Evolutionary conservation across 2,797 vertebrate genomes (phyloP).

Genomic region (Notamacropus eugenii): DNA sequence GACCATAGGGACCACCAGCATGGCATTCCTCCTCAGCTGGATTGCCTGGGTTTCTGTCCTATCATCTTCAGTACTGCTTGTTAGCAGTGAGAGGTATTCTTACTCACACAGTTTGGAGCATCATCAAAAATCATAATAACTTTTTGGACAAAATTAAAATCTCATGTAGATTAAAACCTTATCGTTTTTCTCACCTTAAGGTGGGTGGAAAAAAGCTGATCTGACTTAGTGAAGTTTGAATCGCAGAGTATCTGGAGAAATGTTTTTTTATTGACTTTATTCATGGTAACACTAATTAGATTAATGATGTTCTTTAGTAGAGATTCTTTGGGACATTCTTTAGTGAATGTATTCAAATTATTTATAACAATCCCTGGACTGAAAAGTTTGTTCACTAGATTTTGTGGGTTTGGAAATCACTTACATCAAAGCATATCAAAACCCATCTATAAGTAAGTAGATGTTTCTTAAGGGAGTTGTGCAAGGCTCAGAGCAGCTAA

Average conservation of each 20-base stretch:
- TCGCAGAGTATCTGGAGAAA: slow-evolving; percentile 31
- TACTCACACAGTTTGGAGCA: slow-evolving; percentile 13
- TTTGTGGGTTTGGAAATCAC: background rate
- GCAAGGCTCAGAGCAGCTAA: background rate
- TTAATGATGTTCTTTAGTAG: background rate
- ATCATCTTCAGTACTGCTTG: background rate
- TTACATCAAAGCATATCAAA: background rate
- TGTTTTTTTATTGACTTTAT: background rate
- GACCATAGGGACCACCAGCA: background rate
- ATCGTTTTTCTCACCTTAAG: background rate
- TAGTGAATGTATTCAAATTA: background rate
- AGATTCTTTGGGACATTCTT: background rate
- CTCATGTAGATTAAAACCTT: background rate
- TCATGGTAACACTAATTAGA: background rate
- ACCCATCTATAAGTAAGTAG: background rate
- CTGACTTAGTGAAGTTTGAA: background rate
- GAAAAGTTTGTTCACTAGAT: slow-evolving; percentile 14
- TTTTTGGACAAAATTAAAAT: background rate
- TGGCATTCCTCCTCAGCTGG: background rate
- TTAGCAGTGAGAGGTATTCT: background rate
- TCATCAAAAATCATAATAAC: background rate
- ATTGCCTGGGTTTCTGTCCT: background rate
- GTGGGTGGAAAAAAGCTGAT: background rate
- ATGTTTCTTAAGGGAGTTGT: background rate
- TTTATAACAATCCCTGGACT: background rate